Evolutionary conservation across 2,888 invertebrate species (phyloP).

Genomic region (Drosophila merina): DNA sequence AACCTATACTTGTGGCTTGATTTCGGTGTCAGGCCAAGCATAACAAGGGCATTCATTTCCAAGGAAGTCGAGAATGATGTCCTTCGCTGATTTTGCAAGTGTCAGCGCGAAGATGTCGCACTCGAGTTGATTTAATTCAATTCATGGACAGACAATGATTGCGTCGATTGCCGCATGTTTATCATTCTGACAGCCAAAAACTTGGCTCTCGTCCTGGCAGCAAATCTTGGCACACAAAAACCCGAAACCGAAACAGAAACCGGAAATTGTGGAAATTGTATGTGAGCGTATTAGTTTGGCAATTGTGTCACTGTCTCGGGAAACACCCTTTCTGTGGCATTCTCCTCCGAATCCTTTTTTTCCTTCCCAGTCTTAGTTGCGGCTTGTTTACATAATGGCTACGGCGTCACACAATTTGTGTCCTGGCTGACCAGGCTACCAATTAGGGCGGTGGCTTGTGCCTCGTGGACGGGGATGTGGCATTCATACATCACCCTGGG

Average conservation of each 20-base stretch:
- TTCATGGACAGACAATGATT: slow-evolving; percentile 80
- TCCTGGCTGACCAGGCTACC: slow-evolving; percentile 32
- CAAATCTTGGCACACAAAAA: slow-evolving; percentile 15
- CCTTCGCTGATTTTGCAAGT: slow-evolving; percentile 41
- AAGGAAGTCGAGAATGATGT: slow-evolving; percentile 31
- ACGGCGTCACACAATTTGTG: slow-evolving; percentile 47
- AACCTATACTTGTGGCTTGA: slow-evolving; percentile 58
- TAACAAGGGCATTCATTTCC: slow-evolving; percentile 70
- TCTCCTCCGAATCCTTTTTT: not conserved
- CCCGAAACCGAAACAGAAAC: not conserved
- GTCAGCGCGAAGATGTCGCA: slow-evolving; percentile 60
- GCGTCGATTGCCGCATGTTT: slow-evolving; percentile 81
- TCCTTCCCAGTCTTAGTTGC: not conserved
- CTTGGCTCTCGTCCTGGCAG: slow-evolving; percentile 36
- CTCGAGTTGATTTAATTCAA: slow-evolving; percentile 81
- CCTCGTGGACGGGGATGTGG: not conserved
- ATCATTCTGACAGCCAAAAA: slow-evolving; percentile 74
- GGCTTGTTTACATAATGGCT: slow-evolving; percentile 59
- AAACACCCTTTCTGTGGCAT: slow-evolving; percentile 47
- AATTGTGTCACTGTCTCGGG: slow-evolving; percentile 60
- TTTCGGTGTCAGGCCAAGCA: slow-evolving; percentile 64
- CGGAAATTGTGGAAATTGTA: slow-evolving; percentile 71
- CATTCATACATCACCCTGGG: slow-evolving; percentile 60
- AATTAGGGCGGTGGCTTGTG: slow-evolving; percentile 29
- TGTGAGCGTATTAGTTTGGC: slow-evolving; percentile 72